Base-by-base conservation (phyloP, 2,888 invertebrate species). In the Lithophane semibrunnea region DNA sequence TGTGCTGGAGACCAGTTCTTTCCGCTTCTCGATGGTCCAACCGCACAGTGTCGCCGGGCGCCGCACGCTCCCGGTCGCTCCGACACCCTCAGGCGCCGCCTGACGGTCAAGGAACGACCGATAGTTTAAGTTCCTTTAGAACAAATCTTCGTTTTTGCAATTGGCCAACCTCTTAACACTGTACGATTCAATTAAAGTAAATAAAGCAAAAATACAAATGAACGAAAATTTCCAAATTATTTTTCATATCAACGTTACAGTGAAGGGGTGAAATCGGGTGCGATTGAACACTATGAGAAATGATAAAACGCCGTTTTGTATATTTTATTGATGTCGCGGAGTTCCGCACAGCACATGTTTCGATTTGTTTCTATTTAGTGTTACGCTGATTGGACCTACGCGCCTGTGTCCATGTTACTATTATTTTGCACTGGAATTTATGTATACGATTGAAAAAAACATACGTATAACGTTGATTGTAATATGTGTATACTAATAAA, bases 141-240 rank as follows among this genome's bases (percentile, higher is more conserved):
- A 93, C 93, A 97, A 97, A 97, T 96, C 97, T 97, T 97, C 97
- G 97, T 97, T 97, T 97, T 97, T 97, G 97, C 97, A 97, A 97
- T 97, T 96, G 97, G 97, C 97, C 97, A 96, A 94, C 96, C 96
- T 95, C 96, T 95, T 93, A 91, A 93, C 96, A 96, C 96, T 97
- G 97, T 97, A 95, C 94, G 92, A 94, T 92, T 92, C 89, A 91
- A 92, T 92, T 92, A 90, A 90, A 92, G 91, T 91, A 90, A 92
- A 90, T 78, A 90, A 93, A 89, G 90, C 90, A 88, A 85, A 82
- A 21, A 87, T 83, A 87, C 83, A 86, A 89, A 84, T 89, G 75
- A 87, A 86, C 61, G 73, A 88, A 84, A 86, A 87, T 89, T 90
- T 89, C 88, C 87, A 92, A 92, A 91, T 91, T 89, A 84, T 88